A percentile compares a stretch with the other conserved stretches of the same genome.
phyloP scores from a whole-genome alignment of 2,888 invertebrate genomes.

The Orthosia gothica region DNA sequence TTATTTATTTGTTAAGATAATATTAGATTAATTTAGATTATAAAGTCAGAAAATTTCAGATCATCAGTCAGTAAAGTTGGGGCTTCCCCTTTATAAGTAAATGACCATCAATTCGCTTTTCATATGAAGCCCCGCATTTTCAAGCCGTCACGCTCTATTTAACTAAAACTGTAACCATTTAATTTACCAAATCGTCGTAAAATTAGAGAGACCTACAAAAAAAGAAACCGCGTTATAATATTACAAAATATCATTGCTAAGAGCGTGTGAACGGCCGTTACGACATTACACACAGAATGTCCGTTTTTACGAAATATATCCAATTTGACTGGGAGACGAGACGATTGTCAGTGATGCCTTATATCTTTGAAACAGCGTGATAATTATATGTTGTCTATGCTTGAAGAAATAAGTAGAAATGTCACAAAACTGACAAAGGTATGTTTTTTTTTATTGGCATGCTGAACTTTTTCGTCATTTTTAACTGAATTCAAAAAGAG shows the following conservation, averaged over 20 bases:
- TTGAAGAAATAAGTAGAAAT: not conserved
- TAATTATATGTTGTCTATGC: conserved; percentile 9
- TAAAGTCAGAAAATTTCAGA: too few species aligned
- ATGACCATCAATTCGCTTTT: not conserved
- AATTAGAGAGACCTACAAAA: conserved; percentile 60
- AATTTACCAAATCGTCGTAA: conserved; percentile 52
- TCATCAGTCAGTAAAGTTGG: too few species aligned
- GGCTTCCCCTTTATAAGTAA: not conserved
- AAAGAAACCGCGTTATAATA: conserved; percentile 60
- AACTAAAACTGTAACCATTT: conserved; percentile 24
- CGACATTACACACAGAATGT: conserved; percentile 74
- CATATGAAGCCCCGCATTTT: not conserved
- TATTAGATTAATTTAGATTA: too few species aligned
- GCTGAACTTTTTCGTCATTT: too few species aligned
- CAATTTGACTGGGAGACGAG: conserved; percentile 66
- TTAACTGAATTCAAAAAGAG: too few species aligned
- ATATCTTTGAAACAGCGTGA: conserved; percentile 10
- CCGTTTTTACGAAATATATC: conserved; percentile 80
- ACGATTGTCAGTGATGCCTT: conserved; percentile 25
- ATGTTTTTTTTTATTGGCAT: too few species aligned
- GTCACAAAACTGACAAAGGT: not conserved
- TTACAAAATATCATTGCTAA: conserved; percentile 78
- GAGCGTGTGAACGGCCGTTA: conserved; percentile 79
- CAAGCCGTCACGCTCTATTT: conserved; percentile 19
- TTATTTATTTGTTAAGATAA: too few species aligned